phyloP scores from a whole-genome alignment of 2,888 invertebrate genomes.

The Cryptocheilus praepositus region DNA sequence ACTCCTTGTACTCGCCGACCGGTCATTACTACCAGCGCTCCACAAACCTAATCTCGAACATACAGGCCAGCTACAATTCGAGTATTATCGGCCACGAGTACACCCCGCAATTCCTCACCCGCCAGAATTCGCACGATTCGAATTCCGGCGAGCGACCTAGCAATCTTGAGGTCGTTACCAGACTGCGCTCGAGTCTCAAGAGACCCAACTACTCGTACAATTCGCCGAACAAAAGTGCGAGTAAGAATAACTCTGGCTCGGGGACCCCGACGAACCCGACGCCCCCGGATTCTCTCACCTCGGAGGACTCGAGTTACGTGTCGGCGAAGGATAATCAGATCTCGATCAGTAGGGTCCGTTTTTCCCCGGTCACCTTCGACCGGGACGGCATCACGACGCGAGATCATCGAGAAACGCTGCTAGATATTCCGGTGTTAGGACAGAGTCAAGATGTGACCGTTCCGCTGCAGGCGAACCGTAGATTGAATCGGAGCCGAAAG shows the following conservation, averaged over 20 bases:
- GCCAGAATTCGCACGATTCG: slow-evolving; percentile 77
- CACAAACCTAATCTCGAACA: slow-evolving; percentile 62
- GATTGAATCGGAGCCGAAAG: slow-evolving; percentile 74
- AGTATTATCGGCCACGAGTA: slow-evolving; percentile 67
- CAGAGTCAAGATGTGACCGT: slow-evolving; percentile 77
- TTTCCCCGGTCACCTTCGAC: slow-evolving; percentile 70
- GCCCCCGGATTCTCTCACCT: slow-evolving; percentile 89
- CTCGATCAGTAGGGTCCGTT: slow-evolving; percentile 69
- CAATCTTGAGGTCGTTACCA: slow-evolving; percentile 82
- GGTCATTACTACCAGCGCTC: slow-evolving; percentile 75
- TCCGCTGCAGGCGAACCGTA: slow-evolving; percentile 76
- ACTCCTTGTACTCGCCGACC: slow-evolving; percentile 70
- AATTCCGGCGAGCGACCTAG: slow-evolving; percentile 77
- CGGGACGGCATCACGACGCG: slow-evolving; percentile 58
- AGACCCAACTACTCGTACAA: slow-evolving; percentile 80
- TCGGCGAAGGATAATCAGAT: slow-evolving; percentile 88
- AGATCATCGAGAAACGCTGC: slow-evolving; percentile 73
- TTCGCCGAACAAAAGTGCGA: slow-evolving; percentile 77
- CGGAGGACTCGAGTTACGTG: slow-evolving; percentile 92
- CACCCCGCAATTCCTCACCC: slow-evolving; percentile 65
- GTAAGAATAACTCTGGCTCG: slow-evolving; percentile 80
- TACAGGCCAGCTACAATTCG: slow-evolving; percentile 54
- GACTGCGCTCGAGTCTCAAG: slow-evolving; percentile 87
- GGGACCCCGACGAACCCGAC: slow-evolving; percentile 89
- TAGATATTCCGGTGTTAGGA: slow-evolving; percentile 78